Percentiles rank a stretch among this genome's conserved stretches.
Evolutionary conservation across 1,140 invertebrate genomes (phyloP).

Genomic region (Diprion similis): DNA sequence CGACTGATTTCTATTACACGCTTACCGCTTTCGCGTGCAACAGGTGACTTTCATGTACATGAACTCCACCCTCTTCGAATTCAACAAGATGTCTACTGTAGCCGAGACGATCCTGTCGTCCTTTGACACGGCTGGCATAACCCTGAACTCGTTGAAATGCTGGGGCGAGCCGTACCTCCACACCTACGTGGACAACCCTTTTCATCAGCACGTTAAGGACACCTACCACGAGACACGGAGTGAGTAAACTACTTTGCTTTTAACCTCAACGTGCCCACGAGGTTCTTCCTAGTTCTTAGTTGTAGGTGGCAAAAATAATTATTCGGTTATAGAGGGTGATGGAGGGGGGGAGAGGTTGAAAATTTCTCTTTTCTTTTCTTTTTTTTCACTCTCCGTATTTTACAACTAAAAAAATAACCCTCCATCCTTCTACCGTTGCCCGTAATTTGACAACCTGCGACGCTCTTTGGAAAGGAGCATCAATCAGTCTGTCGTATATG

Average conservation of each 20-base stretch:
- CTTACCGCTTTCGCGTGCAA: neutral
- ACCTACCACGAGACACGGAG: constrained; percentile 82
- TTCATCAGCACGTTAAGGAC: constrained; percentile 76
- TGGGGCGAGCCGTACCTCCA: constrained; percentile 79
- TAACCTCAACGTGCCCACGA: constrained; percentile 4
- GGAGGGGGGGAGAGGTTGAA: too few species aligned
- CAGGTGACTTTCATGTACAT: constrained; percentile 79
- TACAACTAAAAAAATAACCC: too few species aligned
- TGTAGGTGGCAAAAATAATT: too few species aligned
- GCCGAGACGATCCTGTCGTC: constrained; percentile 76
- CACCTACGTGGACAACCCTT: constrained; percentile 77
- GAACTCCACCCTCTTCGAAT: constrained; percentile 73
- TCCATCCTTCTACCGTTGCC: too few species aligned
- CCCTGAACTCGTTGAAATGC: constrained; percentile 68
- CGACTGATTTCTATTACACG: too few species aligned
- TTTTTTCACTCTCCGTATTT: too few species aligned
- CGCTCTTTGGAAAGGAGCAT: neutral
- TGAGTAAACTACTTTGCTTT: constrained; percentile 61
- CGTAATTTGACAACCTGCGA: too few species aligned
- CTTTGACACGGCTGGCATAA: constrained; percentile 71
- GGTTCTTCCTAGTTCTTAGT: neutral
- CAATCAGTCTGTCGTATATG: neutral
- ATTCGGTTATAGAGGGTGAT: too few species aligned
- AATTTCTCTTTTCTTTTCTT: too few species aligned
- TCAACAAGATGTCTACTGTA: constrained; percentile 66